phyloP scores from a whole-genome alignment of 1,140 invertebrate genomes.

The Rhopalosiphum maidis region DNA sequence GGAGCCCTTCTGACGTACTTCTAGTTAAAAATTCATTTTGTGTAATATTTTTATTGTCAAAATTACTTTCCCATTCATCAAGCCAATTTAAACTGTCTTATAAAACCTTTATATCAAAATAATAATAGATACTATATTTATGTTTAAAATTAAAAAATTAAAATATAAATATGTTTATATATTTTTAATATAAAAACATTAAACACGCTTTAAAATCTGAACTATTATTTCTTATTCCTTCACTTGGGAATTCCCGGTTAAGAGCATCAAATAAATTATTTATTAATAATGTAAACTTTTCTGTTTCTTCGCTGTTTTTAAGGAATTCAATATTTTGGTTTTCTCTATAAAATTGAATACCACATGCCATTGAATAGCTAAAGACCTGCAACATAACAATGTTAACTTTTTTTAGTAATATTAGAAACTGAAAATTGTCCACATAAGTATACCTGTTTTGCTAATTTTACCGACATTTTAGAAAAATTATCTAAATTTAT shows the following conservation, averaged over 20 bases:
- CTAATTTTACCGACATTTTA: not conserved
- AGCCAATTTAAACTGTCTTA: not conserved
- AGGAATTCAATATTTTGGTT: not conserved
- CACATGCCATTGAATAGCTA: not conserved
- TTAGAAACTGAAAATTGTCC: too few relatives aligned
- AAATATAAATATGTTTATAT: not conserved
- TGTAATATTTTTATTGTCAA: not conserved
- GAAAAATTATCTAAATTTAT: conserved; percentile 3
- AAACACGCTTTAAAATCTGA: not conserved
- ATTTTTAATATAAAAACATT: not conserved
- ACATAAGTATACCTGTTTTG: not conserved
- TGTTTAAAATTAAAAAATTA: not conserved
- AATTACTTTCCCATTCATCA: not conserved
- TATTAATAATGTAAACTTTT: not conserved
- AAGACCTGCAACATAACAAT: not conserved
- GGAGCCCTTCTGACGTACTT: not conserved
- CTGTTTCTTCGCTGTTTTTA: not conserved
- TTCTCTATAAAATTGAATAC: not conserved
- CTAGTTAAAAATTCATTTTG: not conserved
- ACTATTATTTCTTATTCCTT: conserved; percentile 3
- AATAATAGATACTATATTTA: too few relatives aligned
- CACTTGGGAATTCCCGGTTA: not conserved
- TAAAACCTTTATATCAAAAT: not conserved
- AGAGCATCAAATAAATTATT: not conserved
- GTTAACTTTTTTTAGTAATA: too few relatives aligned